Conservation (phyloP, 2,113 vertebrate genomes). For the Vulpes lagopus region DNA sequence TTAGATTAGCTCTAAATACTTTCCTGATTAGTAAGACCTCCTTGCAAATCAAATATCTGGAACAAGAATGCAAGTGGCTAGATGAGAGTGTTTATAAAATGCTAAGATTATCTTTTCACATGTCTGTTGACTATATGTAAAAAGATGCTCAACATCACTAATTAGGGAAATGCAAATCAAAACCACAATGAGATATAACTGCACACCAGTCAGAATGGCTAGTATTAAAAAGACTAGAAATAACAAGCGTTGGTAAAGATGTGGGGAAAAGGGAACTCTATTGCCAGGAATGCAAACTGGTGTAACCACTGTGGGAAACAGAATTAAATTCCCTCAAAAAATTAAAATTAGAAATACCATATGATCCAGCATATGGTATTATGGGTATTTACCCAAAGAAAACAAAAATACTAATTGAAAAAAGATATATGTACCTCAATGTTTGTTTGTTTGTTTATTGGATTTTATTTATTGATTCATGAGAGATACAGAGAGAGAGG, state of each 20-base stretch:
- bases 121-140: no score
- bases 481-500: no score
- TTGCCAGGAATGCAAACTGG: background rate
- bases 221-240: background rate
- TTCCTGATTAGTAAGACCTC: conserved; percentile 59
- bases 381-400: background rate
- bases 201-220: background rate
- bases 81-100: conserved; percentile 1
- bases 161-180: background rate
- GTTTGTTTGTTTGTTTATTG: background rate
- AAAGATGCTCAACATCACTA: background rate
- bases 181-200: background rate
- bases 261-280: background rate
- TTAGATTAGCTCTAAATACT: conserved; percentile 53
- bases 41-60: conserved; percentile 61
- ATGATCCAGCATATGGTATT: background rate
- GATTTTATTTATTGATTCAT: no score
- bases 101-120: background rate
- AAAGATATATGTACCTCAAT: background rate
- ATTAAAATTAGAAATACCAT: background rate
- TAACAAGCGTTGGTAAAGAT: background rate
- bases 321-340: background rate
- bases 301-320: background rate
- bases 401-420: background rate
- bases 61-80: background rate